A percentile compares a stretch with the other conserved stretches of the same genome.
phyloP scores from a whole-genome alignment of 2,888 invertebrate species.

The Melinopterus prodromus region DNA sequence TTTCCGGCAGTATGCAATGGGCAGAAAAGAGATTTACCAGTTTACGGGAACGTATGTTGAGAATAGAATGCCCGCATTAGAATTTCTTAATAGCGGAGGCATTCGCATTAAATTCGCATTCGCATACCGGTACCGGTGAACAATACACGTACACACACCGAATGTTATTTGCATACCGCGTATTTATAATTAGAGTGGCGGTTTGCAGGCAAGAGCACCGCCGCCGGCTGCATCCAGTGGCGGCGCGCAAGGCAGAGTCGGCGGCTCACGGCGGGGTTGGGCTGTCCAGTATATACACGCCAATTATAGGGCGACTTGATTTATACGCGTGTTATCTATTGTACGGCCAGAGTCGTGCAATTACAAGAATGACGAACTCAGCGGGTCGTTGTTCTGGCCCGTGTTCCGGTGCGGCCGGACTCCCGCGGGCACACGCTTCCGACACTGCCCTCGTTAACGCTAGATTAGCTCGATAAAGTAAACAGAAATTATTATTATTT shows the following conservation, averaged over 20 bases:
- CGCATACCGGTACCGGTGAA: constrained; percentile 18
- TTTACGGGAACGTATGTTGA: neutral
- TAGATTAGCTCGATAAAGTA: constrained; percentile 38
- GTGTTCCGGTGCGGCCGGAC: constrained; percentile 35
- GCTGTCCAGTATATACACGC: constrained; percentile 23
- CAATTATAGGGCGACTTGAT: constrained; percentile 43
- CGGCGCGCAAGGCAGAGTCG: constrained; percentile 14
- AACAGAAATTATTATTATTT: constrained; percentile 19
- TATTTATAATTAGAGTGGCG: constrained; percentile 25
- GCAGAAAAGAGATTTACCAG: neutral
- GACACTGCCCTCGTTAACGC: constrained; percentile 37
- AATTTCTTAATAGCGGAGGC: neutral
- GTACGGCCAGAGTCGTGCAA: constrained; percentile 48
- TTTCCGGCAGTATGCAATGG: neutral
- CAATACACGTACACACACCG: constrained; percentile 7
- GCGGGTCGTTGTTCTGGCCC: constrained; percentile 46
- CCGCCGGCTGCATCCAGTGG: constrained; percentile 9
- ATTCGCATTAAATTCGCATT: constrained; percentile 18
- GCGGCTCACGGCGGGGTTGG: constrained; percentile 7
- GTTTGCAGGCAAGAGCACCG: constrained; percentile 8
- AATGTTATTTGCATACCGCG: constrained; percentile 19
- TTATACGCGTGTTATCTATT: constrained; percentile 49
- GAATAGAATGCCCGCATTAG: constrained; percentile 4
- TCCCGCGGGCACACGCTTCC: constrained; percentile 34
- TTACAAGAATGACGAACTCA: constrained; percentile 51